Evolutionary conservation across 2,113 vertebrate genomes (phyloP), one percentile per base, ranked within the genome.

Genomic region (Phalacrocorax aristotelis): DNA sequence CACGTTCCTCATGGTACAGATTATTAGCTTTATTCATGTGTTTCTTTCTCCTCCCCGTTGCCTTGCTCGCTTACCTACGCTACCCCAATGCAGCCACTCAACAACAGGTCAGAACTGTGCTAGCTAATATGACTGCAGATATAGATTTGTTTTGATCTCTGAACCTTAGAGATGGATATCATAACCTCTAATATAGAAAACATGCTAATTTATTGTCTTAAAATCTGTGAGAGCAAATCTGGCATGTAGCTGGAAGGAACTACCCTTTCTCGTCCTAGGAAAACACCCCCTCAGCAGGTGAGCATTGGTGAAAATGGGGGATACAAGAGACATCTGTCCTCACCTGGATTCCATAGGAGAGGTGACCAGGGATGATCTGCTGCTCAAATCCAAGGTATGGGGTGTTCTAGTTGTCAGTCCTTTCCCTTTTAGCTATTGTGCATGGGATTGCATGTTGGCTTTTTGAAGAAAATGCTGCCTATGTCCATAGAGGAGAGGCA

Each of bases 261-360:
- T 40, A 1, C 87, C 70, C 13, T 82, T 77, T 52, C 64, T 65
- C 80, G 32, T 87, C 68, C 30, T 55, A 95, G 96, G 75, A 78
- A 34, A 38, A 13, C 30, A 61, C 15, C 29, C 29, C 15, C 65
- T 36, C 38, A 0, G 6, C 25, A 89, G 92, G 96, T 94, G 91
- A 97, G 76, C 62, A 15, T 22, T 42, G 95, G 79, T 72, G 85
- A 98, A 92, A 32, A 99, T 99, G 99, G 98, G 98, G 55, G 98
- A 99, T 16, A 94, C 98, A 42, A 96, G 97, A 84, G 99, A 99
- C 40, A 60, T 98, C 52, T 99, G 99, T 93, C 98, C 99, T 93
- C 99, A 99, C 95, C 97, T 99, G 97, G 99, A 99, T 97, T 99
- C 98, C 60, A 98, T 99, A 95, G 99, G 99, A 90, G 99, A 99